These are phyloP conservation scores for Linyphia triangularis DNA, from an alignment of 2,888 invertebrate species.

Conservation along the genomic window DNA sequence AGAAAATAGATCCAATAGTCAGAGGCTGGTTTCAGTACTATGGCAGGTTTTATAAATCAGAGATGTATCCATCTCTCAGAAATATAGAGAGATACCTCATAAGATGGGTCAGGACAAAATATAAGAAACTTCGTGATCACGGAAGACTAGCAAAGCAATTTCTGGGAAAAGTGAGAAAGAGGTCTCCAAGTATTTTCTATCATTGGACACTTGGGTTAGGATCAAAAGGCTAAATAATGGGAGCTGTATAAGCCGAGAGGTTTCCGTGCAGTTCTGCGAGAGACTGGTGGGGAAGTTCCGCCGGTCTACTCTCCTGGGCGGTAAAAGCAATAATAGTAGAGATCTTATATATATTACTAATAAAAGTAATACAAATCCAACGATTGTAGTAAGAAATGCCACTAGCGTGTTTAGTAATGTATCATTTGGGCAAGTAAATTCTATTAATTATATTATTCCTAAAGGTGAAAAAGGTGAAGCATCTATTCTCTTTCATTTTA, in stretches of 20 bases:
- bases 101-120: neutral
- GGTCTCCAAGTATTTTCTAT: neutral
- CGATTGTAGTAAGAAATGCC: too few relatives aligned
- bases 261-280: slow-evolving; percentile 4
- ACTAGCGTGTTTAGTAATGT: too few relatives aligned
- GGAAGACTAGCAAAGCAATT: neutral
- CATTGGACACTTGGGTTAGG: slow-evolving; percentile 3
- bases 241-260: slow-evolving; percentile 6
- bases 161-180: slow-evolving; percentile 9
- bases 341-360: too few relatives aligned
- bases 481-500: too few relatives aligned
- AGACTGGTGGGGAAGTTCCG: slow-evolving; percentile 12
- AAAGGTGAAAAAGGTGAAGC: too few relatives aligned
- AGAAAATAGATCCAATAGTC: slow-evolving; percentile 27
- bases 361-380: too few relatives aligned
- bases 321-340: too few relatives aligned
- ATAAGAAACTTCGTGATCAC: neutral
- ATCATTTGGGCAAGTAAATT: too few relatives aligned
- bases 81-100: neutral
- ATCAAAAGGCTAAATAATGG: slow-evolving; percentile 7
- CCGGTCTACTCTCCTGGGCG: slow-evolving; percentile 13
- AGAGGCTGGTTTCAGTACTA: slow-evolving; percentile 27
- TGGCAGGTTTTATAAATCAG: slow-evolving; percentile 14
- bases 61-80: neutral
- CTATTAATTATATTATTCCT: too few relatives aligned